Percentiles rank a stretch among this genome's conserved stretches.
Conservation (phyloP, 2,113 vertebrate species). For the Capricornis sumatraensis region DNA sequence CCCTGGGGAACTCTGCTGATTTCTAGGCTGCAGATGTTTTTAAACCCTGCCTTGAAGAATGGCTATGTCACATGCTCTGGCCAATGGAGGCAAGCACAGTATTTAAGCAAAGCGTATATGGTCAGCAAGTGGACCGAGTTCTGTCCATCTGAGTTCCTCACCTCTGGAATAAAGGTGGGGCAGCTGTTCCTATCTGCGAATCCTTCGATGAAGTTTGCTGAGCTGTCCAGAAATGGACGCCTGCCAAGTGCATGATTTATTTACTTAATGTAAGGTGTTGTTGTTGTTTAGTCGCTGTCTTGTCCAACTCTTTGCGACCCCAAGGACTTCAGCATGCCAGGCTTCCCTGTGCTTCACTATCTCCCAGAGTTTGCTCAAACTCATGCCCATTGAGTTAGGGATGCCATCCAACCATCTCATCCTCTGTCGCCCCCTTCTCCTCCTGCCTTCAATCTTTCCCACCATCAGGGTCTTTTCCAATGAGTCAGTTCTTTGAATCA, state of each 20-base stretch:
- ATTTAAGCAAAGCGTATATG: constrained; percentile 6
- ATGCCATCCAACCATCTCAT: not conserved
- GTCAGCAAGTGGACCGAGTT: constrained; percentile 37
- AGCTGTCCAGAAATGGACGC: not conserved
- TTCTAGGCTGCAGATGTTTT: constrained; percentile 84
- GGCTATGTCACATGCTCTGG: constrained; percentile 34
- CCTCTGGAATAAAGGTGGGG: not conserved
- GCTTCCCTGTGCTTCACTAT: not conserved
- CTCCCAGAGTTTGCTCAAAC: not conserved
- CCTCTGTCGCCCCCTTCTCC: not conserved
- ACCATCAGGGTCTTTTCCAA: not conserved
- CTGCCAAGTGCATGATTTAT: not conserved
- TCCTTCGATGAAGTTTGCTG: not conserved
- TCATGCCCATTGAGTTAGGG: not conserved
- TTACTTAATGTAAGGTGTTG: not conserved
- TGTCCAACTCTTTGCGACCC: not conserved
- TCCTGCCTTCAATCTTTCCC: not conserved
- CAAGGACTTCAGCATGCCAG: not conserved
- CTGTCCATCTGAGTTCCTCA: not conserved
- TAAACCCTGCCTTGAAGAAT: constrained; percentile 75
- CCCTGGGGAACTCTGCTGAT: constrained; percentile 74
- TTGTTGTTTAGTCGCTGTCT: not conserved
- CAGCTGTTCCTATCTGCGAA: rapidly evolving
- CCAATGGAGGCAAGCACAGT: constrained; percentile 6
- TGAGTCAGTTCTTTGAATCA: not conserved